Base-by-base conservation (phyloP, 2,888 invertebrate species). In the Globia sparganii region DNA sequence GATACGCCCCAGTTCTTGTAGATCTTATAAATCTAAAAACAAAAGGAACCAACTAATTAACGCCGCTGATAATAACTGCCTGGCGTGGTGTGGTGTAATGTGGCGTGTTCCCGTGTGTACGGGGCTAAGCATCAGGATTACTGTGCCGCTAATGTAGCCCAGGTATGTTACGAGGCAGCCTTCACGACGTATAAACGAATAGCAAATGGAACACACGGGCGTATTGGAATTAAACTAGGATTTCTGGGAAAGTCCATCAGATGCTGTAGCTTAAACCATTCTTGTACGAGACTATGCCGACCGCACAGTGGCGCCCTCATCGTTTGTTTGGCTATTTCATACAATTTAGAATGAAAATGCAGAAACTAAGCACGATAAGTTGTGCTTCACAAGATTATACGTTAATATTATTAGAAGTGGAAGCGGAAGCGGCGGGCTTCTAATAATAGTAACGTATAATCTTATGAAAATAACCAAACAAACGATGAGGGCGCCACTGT, bases 51-150 rank as follows among this genome's bases (percentile, higher is more conserved):
- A 72, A 67, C 58, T 74, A 82, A 82, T 75, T 82, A 72, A 75
- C 69, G 67, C 62, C 61, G 5, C 25, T 64, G 83, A 64, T 77
- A 77, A 75, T 81, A 75, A 69, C 71, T 56, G 31, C 34, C 43
- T 58, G 64, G 64, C 67, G 46, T 37, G 34, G 61, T 25, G 4
- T 59, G 21, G 73, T 21, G 40, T 56, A 15, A 43, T n/a, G 15
- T 15, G 34, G 46, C 37, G 31, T 37, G 34, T 72, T 46, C 18
- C 62, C 37, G 77, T 56, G 67, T 75, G 58, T 69, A 34, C 43
- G 58, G n/a, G 40, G 49, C 83, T 88, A 79, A 81, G 82, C 75
- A 77, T 77, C 72, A 69, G 80, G 80, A 75, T 85, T 86, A 86
- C 72, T 61, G 69, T 53, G 37, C 70, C 49, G 40, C 64, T 84